Percentiles rank a stretch among this genome's conserved stretches.
phyloP scores from a whole-genome alignment of 2,797 vertebrate species.

The Mustela erminea region DNA sequence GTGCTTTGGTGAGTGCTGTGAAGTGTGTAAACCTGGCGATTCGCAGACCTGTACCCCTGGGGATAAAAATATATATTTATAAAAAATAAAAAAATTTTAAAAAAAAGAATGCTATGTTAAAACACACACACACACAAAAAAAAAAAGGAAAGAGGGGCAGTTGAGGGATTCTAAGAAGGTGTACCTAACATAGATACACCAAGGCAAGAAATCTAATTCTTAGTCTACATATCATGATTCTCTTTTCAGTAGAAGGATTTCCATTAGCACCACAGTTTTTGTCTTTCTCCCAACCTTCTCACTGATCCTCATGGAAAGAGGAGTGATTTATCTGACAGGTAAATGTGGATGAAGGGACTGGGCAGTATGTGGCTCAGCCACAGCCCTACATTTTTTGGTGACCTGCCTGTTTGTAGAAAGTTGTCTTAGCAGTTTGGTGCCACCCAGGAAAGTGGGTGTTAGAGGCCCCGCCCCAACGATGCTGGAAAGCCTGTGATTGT shows the following conservation, averaged over 20 bases:
- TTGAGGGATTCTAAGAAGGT: background rate
- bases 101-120: too few relatives aligned
- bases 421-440: background rate
- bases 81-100: too few relatives aligned
- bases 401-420: background rate
- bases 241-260: background rate
- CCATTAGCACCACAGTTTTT: background rate
- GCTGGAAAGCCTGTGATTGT: background rate
- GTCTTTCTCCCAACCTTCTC: background rate
- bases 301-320: background rate
- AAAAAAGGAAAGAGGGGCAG: background rate
- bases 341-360: background rate
- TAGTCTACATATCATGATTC: background rate
- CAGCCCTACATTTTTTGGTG: background rate
- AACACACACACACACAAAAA: too few relatives aligned
- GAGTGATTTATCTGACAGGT: background rate
- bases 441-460: too few relatives aligned
- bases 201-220: background rate
- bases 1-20: too few relatives aligned
- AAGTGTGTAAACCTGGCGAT: too few relatives aligned
- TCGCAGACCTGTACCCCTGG: too few relatives aligned
- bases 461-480: background rate
- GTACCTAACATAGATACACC: rapidly evolving
- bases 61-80: too few relatives aligned
- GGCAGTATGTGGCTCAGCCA: too few relatives aligned